Conservation (phyloP, 1,140 invertebrate species). For the Drosophila funebris region DNA sequence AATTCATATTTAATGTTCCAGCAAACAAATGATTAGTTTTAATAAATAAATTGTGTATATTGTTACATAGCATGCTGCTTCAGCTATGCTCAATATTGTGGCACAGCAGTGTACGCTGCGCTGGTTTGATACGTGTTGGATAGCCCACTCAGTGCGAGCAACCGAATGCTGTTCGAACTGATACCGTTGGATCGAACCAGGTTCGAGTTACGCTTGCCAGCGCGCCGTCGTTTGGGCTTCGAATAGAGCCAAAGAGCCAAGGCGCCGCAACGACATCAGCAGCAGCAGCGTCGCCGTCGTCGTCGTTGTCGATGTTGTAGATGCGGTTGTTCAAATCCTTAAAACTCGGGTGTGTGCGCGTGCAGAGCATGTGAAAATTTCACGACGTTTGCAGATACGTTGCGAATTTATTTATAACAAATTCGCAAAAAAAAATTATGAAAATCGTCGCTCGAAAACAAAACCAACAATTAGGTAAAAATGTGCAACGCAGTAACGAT, state of each 20-base stretch:
- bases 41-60: neutral
- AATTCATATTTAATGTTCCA: neutral
- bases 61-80: neutral
- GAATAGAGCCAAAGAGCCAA: conserved; percentile 1
- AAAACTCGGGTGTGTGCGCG: conserved; percentile 74
- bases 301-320: conserved; percentile 55
- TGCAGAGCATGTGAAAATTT: conserved; percentile 75
- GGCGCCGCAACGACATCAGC: conserved; percentile 27
- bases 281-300: conserved; percentile 42
- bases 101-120: conserved; percentile 3
- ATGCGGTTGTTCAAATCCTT: conserved; percentile 66
- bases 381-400: conserved; percentile 63
- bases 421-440: conserved; percentile 49
- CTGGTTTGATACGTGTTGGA: neutral
- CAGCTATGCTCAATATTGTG: conserved; percentile 25
- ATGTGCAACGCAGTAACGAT: conserved; percentile 66
- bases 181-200: neutral
- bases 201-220: neutral
- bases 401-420: conserved; percentile 74
- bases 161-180: neutral
- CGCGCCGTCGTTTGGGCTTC: neutral
- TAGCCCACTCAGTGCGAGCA: neutral
- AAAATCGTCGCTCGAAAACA: conserved; percentile 55
- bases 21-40: neutral
- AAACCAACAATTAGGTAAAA: conserved; percentile 55